Evolutionary conservation across 2,888 invertebrate genomes (phyloP).

Genomic region (Sabatieria punctata): DNA sequence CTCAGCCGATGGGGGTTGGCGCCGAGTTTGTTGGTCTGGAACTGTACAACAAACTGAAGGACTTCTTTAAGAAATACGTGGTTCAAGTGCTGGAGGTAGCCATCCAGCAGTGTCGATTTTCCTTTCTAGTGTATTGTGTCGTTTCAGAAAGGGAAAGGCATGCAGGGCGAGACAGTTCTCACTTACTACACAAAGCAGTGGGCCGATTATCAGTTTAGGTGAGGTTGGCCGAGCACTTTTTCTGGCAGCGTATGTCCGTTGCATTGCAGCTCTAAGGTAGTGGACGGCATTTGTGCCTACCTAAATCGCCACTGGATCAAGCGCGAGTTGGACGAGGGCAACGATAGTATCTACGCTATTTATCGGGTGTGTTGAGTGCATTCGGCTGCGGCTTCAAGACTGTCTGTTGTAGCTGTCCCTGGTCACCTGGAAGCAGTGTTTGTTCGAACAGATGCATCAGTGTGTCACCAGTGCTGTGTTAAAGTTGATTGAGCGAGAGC

Average conservation of each 20-base stretch:
- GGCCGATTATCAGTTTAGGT: conserved; percentile 54
- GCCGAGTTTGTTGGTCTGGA: conserved; percentile 94
- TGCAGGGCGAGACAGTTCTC: conserved; percentile 87
- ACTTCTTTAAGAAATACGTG: conserved; percentile 73
- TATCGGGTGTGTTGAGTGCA: conserved; percentile 46
- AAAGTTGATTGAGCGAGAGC: conserved; percentile 83
- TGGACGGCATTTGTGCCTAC: conserved; percentile 93
- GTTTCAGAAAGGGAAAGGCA: conserved; percentile 57
- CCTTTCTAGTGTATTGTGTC: conserved; percentile 4
- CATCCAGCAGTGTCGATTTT: neutral
- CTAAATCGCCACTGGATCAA: conserved; percentile 97
- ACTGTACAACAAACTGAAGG: conserved; percentile 76
- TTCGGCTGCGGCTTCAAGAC: neutral
- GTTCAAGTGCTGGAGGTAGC: conserved; percentile 57
- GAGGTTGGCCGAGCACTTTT: conserved; percentile 1
- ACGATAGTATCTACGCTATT: conserved; percentile 90
- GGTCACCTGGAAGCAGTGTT: conserved; percentile 88
- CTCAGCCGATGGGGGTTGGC: conserved; percentile 45
- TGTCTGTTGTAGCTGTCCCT: conserved; percentile 54
- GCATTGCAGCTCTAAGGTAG: conserved; percentile 45
- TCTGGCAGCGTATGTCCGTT: neutral
- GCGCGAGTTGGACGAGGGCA: conserved; percentile 90
- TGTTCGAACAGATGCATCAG: conserved; percentile 79
- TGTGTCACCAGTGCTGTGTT: conserved; percentile 84
- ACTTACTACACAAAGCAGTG: conserved; percentile 91